Base-by-base conservation (phyloP, 1,140 invertebrate genomes). In the Drosophila obscura region DNA sequence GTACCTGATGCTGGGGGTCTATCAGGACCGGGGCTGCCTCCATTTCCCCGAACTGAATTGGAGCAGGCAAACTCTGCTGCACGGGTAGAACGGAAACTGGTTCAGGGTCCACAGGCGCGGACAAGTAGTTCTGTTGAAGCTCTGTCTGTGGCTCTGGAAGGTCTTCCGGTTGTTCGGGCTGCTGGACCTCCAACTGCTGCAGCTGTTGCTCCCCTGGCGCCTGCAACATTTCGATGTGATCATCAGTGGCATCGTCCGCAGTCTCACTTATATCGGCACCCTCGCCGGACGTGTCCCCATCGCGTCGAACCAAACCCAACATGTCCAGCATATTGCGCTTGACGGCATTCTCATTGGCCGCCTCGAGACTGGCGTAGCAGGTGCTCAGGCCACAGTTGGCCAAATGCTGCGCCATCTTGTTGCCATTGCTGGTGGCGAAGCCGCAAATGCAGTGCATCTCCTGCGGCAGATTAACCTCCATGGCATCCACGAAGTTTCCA, bases 361-460 rank as follows among this genome's bases (percentile, higher is more conserved):
- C 92, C 73, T 94, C 93, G 52, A 93, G 88, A 4, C 93, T 93
- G 9, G 93, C 91, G 90, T 95, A 95, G 2, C 94, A 95, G 8
- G 93, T 94, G 77, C 94, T 94, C 57, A 94, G 92, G 16, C 94
- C 93, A 69, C 95, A 95, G 35, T 93, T 90, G 11, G 94, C 93
- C 78, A 96, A 81, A 92, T 95, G 95, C 41, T 93, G 93, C 5
- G 95, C 94, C 93, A 95, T 93, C 85, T 93, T 92, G 77, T 94
- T 95, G 90, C 96, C 96, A 77, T 96, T 94, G 44, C 89, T 89
- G n/a, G 94, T 94, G 44, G 91, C 92, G 89, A 95, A 96, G 8
- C 95, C 96, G 91, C 96, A 97, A 22, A 95, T 93, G 90, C 96
- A 97, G 84, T 95, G 93, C 92, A 96, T 93, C 80, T 93, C 92